A percentile compares a stretch with the other conserved stretches of the same genome.
phyloP scores from a whole-genome alignment of 2,888 invertebrate species.

The Acleris literana region DNA sequence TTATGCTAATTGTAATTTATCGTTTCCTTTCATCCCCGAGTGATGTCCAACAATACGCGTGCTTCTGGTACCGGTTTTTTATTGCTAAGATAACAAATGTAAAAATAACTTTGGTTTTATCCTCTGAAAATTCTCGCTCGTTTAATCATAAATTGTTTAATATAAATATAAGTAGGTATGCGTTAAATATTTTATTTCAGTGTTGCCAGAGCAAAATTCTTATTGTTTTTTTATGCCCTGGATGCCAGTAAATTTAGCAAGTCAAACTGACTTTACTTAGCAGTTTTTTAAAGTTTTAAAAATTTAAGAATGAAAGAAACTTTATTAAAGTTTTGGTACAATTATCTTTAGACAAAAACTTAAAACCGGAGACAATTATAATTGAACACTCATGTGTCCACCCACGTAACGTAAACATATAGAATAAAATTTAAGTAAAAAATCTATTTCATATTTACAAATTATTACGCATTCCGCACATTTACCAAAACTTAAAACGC shows the following conservation, averaged over 20 bases:
- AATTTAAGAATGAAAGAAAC: not conserved
- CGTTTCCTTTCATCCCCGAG: slow-evolving; percentile 34
- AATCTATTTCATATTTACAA: not conserved
- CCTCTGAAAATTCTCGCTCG: too few species aligned
- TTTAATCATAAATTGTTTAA: too few species aligned
- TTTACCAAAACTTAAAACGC: slow-evolving; percentile 4
- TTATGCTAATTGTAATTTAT: slow-evolving; percentile 36
- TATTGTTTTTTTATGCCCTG: too few species aligned
- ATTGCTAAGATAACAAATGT: not conserved
- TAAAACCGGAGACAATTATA: too few species aligned
- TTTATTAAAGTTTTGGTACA: too few species aligned
- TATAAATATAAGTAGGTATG: too few species aligned
- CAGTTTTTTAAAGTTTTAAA: not conserved
- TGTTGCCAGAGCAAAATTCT: not conserved
- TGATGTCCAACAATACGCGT: slow-evolving; percentile 26
- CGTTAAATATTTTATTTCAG: not conserved
- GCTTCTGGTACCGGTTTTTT: slow-evolving; percentile 31
- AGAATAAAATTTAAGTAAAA: not conserved
- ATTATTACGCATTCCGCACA: not conserved
- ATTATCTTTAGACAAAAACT: too few species aligned
- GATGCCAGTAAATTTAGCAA: not conserved
- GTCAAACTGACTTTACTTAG: slow-evolving; percentile 9
- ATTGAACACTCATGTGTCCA: too few species aligned
- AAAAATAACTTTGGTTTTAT: too few species aligned
- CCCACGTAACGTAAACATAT: too few species aligned